Evolutionary conservation across 2,797 vertebrate species (phyloP).

Genomic region (Sebastes alutus): DNA sequence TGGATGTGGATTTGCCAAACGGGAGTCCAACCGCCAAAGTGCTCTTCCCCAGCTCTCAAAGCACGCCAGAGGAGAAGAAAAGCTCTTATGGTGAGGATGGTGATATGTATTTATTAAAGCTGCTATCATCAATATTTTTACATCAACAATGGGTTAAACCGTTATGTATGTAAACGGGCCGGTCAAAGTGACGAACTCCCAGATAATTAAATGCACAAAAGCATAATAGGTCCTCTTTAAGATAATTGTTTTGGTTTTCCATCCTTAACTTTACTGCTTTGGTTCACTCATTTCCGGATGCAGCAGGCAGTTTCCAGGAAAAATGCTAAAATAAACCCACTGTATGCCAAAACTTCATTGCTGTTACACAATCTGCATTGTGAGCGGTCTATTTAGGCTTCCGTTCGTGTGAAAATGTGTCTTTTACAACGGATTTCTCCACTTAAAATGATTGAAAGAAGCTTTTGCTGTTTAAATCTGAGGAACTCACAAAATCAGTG

Average conservation of each 20-base stretch:
- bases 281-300: neutral
- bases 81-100: conserved; percentile 87
- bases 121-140: neutral
- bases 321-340: neutral
- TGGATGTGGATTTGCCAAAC: conserved; percentile 85
- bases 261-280: neutral
- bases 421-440: neutral
- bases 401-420: neutral
- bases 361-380: neutral
- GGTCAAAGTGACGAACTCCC: neutral
- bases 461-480: neutral
- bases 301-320: neutral
- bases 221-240: neutral
- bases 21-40: conserved; percentile 77
- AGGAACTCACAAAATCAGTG: neutral
- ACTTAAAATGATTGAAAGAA: neutral
- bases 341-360: neutral
- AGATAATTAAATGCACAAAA: neutral
- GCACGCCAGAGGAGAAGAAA: conserved; percentile 80
- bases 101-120: neutral
- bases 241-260: neutral
- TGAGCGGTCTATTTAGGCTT: neutral
- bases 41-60: conserved; percentile 84
- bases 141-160: neutral
- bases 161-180: neutral